Evolutionary conservation across 2,113 vertebrate genomes (phyloP).

Genomic region (Rutilus rutilus): DNA sequence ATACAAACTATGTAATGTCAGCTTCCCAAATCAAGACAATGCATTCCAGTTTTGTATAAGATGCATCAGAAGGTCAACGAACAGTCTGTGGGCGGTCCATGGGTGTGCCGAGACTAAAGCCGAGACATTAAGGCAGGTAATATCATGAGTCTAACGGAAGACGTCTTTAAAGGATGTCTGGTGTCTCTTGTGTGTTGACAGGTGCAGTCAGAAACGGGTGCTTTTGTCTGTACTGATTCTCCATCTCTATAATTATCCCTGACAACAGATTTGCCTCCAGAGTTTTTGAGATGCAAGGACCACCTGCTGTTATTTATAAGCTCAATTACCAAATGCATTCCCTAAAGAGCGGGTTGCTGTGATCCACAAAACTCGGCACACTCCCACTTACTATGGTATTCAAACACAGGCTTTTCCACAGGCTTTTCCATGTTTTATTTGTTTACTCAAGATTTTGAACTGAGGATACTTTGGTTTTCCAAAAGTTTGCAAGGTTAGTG

Average conservation of each 20-base stretch:
- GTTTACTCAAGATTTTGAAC: background rate
- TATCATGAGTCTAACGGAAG: background rate
- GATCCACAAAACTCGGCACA: background rate
- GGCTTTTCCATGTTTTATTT: conserved; percentile 22
- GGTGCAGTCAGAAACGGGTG: conserved; percentile 9
- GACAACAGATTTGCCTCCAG: conserved; percentile 39
- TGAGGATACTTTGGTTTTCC: background rate
- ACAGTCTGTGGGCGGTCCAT: background rate
- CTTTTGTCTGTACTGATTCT: conserved; percentile 29
- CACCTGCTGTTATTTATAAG: conserved; percentile 41
- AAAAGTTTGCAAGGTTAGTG: background rate
- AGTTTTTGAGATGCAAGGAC: conserved; percentile 29
- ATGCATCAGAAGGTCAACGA: background rate
- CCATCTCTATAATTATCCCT: conserved; percentile 38
- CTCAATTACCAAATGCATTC: conserved; percentile 4
- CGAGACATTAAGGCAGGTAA: background rate
- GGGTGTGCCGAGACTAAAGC: background rate
- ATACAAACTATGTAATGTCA: background rate
- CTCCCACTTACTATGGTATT: conserved; percentile 2
- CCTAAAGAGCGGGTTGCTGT: background rate
- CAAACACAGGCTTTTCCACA: background rate
- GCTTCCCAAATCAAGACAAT: background rate
- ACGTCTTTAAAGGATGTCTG: conserved; percentile 19
- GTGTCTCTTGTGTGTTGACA: conserved; percentile 22
- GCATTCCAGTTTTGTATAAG: background rate